phyloP scores from a whole-genome alignment of 2,888 invertebrate species.

The Conchocele bisecta region DNA sequence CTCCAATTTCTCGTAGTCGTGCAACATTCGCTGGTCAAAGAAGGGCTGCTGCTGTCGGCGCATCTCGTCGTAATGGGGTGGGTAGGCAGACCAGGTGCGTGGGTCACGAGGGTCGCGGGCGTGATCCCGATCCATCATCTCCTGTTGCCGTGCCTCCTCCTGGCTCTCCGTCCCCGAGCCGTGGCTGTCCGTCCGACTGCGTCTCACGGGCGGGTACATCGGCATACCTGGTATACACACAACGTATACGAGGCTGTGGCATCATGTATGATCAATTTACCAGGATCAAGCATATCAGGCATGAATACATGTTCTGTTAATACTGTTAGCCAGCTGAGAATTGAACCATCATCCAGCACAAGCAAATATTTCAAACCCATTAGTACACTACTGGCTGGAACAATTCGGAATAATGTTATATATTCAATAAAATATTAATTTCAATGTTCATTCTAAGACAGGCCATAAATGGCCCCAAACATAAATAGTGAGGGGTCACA shows the following conservation, averaged over 20 bases:
- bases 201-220: conserved; percentile 74
- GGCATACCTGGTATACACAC: conserved; percentile 73
- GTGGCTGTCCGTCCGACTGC: conserved; percentile 75
- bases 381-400: too few species aligned
- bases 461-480: too few species aligned
- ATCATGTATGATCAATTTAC: too few species aligned
- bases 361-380: too few species aligned
- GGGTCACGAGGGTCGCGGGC: conserved; percentile 28
- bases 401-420: too few species aligned
- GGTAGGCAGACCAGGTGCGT: conserved; percentile 19
- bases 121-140: conserved; percentile 61
- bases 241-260: neutral
- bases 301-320: too few species aligned
- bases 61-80: conserved; percentile 72
- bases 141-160: conserved; percentile 73
- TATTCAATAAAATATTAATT: too few species aligned
- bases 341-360: too few species aligned
- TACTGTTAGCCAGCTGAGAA: too few species aligned
- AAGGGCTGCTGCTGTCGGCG: conserved; percentile 65
- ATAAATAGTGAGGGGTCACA: too few species aligned
- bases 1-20: conserved; percentile 70
- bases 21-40: conserved; percentile 74
- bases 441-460: too few species aligned
- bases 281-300: too few species aligned
- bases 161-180: conserved; percentile 77